Evolutionary conservation across 2,888 invertebrate genomes (phyloP).

Genomic region (Athalia cordata): DNA sequence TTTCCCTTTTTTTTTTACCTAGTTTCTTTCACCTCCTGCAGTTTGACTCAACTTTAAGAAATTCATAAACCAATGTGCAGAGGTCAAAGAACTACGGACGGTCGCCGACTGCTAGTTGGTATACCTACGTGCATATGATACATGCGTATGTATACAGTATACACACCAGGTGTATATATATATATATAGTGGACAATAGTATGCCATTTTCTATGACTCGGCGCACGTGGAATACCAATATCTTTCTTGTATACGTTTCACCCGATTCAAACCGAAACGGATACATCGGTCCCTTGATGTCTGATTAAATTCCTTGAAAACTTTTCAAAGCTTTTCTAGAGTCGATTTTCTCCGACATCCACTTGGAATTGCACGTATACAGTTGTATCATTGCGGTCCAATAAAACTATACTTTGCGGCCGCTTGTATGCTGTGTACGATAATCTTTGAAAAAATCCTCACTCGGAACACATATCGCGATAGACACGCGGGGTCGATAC

Average conservation of each 20-base stretch:
- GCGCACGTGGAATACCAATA: conserved; percentile 51
- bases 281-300: conserved; percentile 39
- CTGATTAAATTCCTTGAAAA: conserved; percentile 46
- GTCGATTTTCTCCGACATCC: too few species aligned
- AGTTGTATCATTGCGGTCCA: too few species aligned
- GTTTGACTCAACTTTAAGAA: background rate
- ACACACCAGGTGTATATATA: background rate
- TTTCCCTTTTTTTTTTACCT: background rate
- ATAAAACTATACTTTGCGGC: too few species aligned
- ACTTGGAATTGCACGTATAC: too few species aligned
- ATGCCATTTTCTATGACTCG: conserved; percentile 26
- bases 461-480: too few species aligned
- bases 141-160: background rate
- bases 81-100: conserved; percentile 53
- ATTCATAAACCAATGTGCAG: conserved; percentile 26
- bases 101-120: conserved; percentile 52
- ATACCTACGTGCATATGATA: background rate
- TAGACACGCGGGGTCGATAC: too few species aligned
- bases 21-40: conserved; percentile 29
- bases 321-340: background rate
- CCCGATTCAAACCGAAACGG: background rate
- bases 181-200: conserved; percentile 7
- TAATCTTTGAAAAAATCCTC: too few species aligned
- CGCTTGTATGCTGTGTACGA: too few species aligned
- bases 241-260: background rate